Percentiles rank a stretch among this genome's conserved stretches.
Conservation (phyloP, 1,140 invertebrate species). For the Pollicipes pollicipes region DNA sequence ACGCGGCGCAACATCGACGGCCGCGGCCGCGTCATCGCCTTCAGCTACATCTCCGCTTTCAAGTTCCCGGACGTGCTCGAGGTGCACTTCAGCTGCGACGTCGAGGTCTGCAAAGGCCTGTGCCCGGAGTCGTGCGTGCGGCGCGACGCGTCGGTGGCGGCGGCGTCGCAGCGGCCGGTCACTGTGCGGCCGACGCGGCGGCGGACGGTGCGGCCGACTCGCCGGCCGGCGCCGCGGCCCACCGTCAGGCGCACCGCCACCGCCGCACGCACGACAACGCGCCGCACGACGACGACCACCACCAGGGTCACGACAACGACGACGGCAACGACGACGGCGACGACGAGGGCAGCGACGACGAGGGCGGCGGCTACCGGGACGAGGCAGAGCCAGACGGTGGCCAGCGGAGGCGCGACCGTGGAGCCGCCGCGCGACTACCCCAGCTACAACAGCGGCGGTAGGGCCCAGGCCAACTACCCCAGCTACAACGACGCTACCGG, state of each 20-base stretch:
- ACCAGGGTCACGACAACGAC: neutral
- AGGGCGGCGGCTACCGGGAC: slow-evolving; percentile 18
- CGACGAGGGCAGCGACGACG: neutral
- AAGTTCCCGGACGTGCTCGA: slow-evolving; percentile 27
- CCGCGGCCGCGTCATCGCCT: slow-evolving; percentile 21
- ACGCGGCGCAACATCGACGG: slow-evolving; percentile 15
- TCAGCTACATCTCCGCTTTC: slow-evolving; percentile 23
- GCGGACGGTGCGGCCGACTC: slow-evolving; percentile 33
- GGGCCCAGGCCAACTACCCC: slow-evolving; percentile 12
- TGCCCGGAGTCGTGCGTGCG: slow-evolving; percentile 15
- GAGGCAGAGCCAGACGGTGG: too few species aligned
- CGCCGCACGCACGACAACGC: too few species aligned
- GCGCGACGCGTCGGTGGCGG: too few species aligned
- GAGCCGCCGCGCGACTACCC: slow-evolving; percentile 18
- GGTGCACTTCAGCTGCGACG: slow-evolving; percentile 25
- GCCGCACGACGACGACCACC: too few species aligned
- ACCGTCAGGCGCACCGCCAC: too few species aligned
- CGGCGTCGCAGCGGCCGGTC: too few species aligned
- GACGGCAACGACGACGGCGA: neutral
- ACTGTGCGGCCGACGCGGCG: slow-evolving; percentile 37
- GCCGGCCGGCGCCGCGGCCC: too few species aligned
- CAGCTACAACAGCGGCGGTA: slow-evolving; percentile 17
- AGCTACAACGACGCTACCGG: neutral
- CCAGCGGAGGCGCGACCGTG: slow-evolving; percentile 20
- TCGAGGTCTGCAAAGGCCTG: slow-evolving; percentile 25